phyloP scores from a whole-genome alignment of 1,140 invertebrate genomes.

The Paracyclopina nana region DNA sequence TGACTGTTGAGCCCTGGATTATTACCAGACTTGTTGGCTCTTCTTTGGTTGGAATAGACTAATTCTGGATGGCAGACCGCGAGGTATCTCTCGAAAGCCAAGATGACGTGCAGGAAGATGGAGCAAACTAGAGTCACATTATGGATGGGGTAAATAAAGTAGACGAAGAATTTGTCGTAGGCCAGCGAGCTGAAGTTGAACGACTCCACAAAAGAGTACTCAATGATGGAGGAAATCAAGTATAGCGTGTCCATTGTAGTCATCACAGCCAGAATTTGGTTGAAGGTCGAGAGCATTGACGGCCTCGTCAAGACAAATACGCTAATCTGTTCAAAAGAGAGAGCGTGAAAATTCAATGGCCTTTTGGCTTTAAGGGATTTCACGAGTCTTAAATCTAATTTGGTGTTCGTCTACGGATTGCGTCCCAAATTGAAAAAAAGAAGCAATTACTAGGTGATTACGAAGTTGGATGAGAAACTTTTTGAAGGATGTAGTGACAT shows the following conservation, averaged over 20 bases:
- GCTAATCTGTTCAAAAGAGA: not conserved
- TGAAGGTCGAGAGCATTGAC: conserved; percentile 2
- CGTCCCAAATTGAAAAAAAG: no score
- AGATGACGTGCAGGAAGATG: not conserved
- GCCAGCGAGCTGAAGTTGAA: conserved; percentile 1
- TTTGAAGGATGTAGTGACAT: no score
- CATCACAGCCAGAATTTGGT: conserved; percentile 4
- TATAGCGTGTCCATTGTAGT: conserved; percentile 12
- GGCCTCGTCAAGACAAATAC: conserved; percentile 4
- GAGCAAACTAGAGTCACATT: conserved; percentile 6
- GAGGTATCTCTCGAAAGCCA: conserved; percentile 7
- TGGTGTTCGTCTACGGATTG: no score
- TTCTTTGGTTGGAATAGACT: conserved; percentile 14
- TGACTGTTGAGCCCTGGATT: no score
- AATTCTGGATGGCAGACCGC: conserved; percentile 14
- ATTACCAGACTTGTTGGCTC: no score
- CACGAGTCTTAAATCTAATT: no score
- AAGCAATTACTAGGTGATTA: no score
- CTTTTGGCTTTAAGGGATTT: no score
- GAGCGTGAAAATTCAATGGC: not conserved
- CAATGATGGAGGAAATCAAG: not conserved
- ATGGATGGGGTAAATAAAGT: conserved; percentile 10
- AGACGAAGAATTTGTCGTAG: conserved; percentile 9
- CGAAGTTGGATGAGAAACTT: no score
- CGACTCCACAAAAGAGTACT: conserved; percentile 1